phyloP scores from a whole-genome alignment of 1,140 invertebrate species.

The Rhagoletis pomonella region DNA sequence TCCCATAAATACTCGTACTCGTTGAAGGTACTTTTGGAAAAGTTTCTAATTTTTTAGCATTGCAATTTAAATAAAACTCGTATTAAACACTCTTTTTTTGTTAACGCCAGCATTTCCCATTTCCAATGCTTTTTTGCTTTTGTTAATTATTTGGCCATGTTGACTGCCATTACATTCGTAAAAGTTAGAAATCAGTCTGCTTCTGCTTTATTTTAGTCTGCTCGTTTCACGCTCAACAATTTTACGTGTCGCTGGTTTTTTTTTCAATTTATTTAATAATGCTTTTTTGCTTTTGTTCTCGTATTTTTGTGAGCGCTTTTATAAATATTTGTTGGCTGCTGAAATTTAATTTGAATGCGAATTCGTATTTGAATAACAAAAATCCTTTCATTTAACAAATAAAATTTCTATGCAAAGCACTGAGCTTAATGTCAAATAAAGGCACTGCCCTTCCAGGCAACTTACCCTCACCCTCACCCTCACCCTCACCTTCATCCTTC shows the following conservation, averaged over 20 bases:
- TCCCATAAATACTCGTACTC: conserved; percentile 2
- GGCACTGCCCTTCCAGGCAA: neutral
- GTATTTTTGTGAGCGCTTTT: neutral
- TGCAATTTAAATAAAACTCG: conserved; percentile 7
- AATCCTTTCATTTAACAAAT: conserved; percentile 44
- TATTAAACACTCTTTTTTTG: neutral
- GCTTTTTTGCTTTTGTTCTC: neutral
- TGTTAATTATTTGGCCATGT: conserved; percentile 17
- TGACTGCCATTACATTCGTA: neutral
- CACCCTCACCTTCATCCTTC: neutral
- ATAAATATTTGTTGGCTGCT: neutral
- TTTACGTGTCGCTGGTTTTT: conserved; percentile 38
- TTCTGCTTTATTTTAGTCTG: neutral
- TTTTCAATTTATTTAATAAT: conserved; percentile 9
- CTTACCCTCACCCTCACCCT: neutral
- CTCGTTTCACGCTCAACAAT: conserved; percentile 21
- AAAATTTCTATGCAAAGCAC: conserved; percentile 11
- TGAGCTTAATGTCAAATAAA: conserved; percentile 42
- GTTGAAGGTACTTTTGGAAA: neutral
- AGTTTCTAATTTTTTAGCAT: neutral
- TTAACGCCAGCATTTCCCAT: neutral
- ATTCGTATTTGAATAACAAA: conserved; percentile 47
- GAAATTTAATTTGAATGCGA: conserved; percentile 43
- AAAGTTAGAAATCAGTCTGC: conserved; percentile 17
- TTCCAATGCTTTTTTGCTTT: neutral